phyloP scores from a whole-genome alignment of 2,797 vertebrate species.

The Pyrocephalus nanus region DNA sequence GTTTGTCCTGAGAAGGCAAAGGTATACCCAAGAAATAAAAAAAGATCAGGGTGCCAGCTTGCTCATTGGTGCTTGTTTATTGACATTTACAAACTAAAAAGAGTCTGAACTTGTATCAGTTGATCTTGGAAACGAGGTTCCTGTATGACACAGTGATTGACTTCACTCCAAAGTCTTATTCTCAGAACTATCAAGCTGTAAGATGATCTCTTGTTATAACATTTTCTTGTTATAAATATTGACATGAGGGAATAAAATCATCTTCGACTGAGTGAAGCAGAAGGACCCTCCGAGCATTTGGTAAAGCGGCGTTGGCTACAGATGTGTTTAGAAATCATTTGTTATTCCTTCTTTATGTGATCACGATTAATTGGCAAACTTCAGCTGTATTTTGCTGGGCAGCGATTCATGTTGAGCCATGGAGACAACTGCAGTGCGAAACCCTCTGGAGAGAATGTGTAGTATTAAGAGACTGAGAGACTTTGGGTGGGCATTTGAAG shows the following conservation, averaged over 20 bases:
- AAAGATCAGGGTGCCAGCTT: neutral
- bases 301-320: neutral
- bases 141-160: neutral
- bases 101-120: neutral
- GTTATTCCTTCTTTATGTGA: neutral
- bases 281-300: neutral
- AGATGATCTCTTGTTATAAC: neutral
- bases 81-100: neutral
- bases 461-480: neutral
- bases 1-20: neutral
- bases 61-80: neutral
- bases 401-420: neutral
- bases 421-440: neutral
- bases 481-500: constrained; percentile 28
- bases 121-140: neutral
- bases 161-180: neutral
- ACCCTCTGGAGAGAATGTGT: neutral
- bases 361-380: constrained; percentile 10
- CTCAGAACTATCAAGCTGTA: neutral
- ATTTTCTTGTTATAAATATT: neutral
- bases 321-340: neutral
- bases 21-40: neutral
- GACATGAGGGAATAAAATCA: neutral
- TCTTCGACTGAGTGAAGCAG: neutral
- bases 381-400: neutral